A percentile compares a stretch with the other conserved stretches of the same genome.
Evolutionary conservation across 2,797 vertebrate species (phyloP).

Genomic region (Rousettus madagascariensis): DNA sequence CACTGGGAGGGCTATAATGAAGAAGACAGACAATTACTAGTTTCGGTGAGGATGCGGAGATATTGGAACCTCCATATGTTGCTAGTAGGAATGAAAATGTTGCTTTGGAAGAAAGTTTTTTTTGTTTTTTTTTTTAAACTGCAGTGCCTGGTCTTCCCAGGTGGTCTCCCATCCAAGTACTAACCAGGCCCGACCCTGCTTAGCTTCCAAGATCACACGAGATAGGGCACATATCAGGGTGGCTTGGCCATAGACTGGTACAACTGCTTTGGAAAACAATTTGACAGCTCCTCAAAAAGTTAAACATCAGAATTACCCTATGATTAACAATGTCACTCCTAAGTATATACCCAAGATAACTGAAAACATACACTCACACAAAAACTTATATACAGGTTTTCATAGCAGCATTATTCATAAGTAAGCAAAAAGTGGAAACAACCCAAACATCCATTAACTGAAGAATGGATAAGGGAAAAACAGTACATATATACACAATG

Average conservation of each 20-base stretch:
- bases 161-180: no score
- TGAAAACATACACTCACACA: not conserved
- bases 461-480: not conserved
- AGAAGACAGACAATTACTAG: not conserved
- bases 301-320: not conserved
- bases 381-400: not conserved
- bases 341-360: not conserved
- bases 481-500: no score
- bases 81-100: not conserved
- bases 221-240: no score
- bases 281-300: not conserved
- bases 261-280: not conserved
- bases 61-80: not conserved
- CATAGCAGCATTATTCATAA: not conserved
- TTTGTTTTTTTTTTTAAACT: no score
- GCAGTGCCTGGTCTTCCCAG: no score
- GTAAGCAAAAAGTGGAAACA: not conserved
- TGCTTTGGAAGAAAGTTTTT: not conserved
- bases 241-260: no score
- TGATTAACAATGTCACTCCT: not conserved
- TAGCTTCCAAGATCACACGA: no score
- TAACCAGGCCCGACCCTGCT: no score
- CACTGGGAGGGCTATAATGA: not conserved
- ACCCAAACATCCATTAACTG: not conserved
- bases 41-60: not conserved